Conservation (phyloP, 2,113 vertebrate species). For the Boulengeromyrus knoepffleri region DNA sequence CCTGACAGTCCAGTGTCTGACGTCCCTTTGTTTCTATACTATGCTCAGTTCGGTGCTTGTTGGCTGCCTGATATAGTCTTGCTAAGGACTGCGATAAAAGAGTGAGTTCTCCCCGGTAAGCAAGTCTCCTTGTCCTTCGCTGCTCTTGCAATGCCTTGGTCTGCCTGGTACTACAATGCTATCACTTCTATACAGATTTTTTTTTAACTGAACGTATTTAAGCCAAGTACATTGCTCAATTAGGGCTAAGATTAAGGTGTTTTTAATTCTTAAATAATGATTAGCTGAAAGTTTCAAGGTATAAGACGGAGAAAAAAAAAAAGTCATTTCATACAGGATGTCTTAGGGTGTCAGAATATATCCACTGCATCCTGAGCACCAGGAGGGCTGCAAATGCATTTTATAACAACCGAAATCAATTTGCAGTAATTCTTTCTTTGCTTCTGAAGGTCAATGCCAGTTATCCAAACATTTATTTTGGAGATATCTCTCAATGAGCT, state of each 20-base stretch:
- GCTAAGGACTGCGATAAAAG: too few species aligned
- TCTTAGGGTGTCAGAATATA: background rate
- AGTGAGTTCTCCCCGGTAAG: too few species aligned
- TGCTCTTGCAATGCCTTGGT: too few species aligned
- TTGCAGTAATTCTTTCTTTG: background rate
- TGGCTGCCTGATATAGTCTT: too few species aligned
- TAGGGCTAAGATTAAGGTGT: background rate
- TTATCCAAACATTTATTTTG: constrained; percentile 1
- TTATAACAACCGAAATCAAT: background rate
- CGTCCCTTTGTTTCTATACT: too few species aligned
- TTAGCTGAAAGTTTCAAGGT: background rate
- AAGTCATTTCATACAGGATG: background rate
- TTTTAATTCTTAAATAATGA: background rate
- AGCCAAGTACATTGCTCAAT: background rate
- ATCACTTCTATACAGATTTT: background rate
- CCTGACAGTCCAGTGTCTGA: too few species aligned
- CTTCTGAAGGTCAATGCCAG: background rate
- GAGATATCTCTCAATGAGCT: background rate
- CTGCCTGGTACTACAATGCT: background rate
- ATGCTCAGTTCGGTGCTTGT: background rate
- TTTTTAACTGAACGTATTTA: background rate
- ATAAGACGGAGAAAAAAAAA: background rate
- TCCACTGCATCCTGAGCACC: background rate
- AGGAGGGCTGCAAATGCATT: background rate
- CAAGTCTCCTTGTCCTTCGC: too few species aligned